These are phyloP conservation scores for Ylistrum balloti DNA, from an alignment of 1,140 invertebrate species.

Conservation along the genomic window DNA sequence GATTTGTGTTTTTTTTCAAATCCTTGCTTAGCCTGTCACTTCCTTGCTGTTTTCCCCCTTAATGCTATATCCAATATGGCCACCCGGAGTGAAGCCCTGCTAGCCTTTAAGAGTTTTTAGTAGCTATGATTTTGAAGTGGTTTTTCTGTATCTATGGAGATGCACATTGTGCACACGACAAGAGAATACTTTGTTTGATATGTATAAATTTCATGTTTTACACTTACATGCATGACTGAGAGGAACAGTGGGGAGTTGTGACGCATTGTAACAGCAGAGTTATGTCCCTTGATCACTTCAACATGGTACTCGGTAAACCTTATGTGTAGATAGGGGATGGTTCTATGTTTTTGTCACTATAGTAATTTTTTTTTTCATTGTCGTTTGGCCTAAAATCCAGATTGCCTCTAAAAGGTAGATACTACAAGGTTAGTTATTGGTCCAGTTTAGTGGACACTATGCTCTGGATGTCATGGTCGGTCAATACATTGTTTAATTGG, in stretches of 20 bases:
- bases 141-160: conserved; percentile 28
- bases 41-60: conserved; percentile 32
- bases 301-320: conserved; percentile 31
- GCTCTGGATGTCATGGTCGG: not conserved
- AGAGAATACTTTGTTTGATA: conserved; percentile 20
- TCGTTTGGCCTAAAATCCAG: conserved; percentile 1
- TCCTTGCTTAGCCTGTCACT: conserved; percentile 37
- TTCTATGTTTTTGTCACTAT: not conserved
- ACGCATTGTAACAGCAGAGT: conserved; percentile 2
- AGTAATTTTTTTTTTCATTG: not conserved
- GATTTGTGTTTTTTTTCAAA: not conserved
- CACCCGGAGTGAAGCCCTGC: conserved; percentile 29
- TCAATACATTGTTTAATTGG: not conserved
- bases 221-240: conserved; percentile 3
- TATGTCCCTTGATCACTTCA: conserved; percentile 18
- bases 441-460: not conserved
- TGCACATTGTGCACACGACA: conserved; percentile 6
- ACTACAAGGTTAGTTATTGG: not conserved
- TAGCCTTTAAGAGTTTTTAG: conserved; percentile 13
- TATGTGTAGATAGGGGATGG: conserved; percentile 6
- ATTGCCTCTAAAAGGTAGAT: not conserved
- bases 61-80: conserved; percentile 28
- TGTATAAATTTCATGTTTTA: conserved; percentile 36
- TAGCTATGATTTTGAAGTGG: conserved; percentile 34
- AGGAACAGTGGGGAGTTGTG: conserved; percentile 30